These are phyloP conservation scores for Ectemnius lituratus DNA, from an alignment of 2,888 invertebrate genomes.

Conservation along the genomic window DNA sequence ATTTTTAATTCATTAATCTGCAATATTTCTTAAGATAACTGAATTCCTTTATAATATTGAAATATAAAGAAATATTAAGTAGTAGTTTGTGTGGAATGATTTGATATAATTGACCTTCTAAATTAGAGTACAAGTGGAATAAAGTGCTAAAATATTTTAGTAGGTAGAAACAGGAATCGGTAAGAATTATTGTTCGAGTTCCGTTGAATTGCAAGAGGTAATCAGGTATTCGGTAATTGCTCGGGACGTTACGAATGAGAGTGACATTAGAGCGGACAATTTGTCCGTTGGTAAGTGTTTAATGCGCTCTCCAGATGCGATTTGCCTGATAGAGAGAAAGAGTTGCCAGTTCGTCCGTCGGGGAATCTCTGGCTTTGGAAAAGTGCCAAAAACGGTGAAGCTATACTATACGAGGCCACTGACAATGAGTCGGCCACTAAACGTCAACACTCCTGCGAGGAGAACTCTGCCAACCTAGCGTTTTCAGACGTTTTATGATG, in stretches of 20 bases:
- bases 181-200: too few relatives aligned
- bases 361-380: constrained; percentile 27
- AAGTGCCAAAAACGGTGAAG: constrained; percentile 50
- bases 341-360: constrained; percentile 18
- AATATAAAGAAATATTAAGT: too few relatives aligned
- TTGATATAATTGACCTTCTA: too few relatives aligned
- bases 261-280: constrained; percentile 33
- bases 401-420: constrained; percentile 35
- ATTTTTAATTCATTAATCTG: too few relatives aligned
- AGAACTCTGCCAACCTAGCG: constrained; percentile 12
- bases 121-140: too few relatives aligned
- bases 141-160: too few relatives aligned
- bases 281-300: constrained; percentile 48
- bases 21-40: too few relatives aligned
- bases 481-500: constrained; percentile 24
- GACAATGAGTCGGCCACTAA: constrained; percentile 46
- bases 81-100: too few relatives aligned
- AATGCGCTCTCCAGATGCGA: constrained; percentile 41
- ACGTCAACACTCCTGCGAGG: constrained; percentile 48
- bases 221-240: background rate
- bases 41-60: too few relatives aligned
- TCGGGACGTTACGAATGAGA: constrained; percentile 17
- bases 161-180: too few relatives aligned
- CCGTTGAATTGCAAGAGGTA: background rate
- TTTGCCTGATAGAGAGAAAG: constrained; percentile 21